Conservation (phyloP, 2,797 vertebrate species). For the Varecia variegata region DNA sequence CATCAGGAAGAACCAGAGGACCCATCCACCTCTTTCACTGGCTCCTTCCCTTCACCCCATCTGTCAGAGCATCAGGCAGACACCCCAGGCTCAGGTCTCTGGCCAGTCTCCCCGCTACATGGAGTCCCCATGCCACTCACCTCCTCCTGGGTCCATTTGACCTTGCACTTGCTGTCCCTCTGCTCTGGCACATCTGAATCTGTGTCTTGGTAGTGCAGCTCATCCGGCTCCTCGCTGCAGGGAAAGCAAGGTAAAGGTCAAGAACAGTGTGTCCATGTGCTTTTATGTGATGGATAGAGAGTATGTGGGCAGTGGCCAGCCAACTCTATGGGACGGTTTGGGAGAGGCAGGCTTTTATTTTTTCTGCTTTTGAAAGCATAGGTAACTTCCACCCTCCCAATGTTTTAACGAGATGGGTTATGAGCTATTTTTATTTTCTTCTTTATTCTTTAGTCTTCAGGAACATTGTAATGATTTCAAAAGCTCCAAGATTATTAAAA, state of each 20-base stretch:
- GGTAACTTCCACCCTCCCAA: neutral
- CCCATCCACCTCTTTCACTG: neutral
- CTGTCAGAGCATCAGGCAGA: neutral
- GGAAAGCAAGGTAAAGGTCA: neutral
- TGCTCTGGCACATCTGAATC: constrained; percentile 94
- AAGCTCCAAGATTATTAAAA: neutral
- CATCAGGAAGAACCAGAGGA: neutral
- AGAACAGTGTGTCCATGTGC: neutral
- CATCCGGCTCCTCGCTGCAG: constrained; percentile 93
- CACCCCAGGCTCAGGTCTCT: neutral
- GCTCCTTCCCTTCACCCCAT: neutral
- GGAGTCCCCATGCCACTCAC: constrained; percentile 77
- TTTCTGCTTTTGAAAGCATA: neutral
- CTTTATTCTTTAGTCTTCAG: neutral
- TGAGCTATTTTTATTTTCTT: neutral
- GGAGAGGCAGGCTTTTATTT: neutral
- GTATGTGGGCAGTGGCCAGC: neutral
- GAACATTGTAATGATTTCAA: constrained; percentile 17
- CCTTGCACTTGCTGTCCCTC: constrained; percentile 92
- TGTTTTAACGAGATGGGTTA: neutral
- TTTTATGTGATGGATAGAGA: neutral
- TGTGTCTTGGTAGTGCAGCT: constrained; percentile 90
- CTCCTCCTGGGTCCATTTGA: constrained; percentile 96
- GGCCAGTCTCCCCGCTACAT: fast-evolving
- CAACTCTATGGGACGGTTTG: neutral